These are phyloP conservation scores for Ammodytes dubius DNA, from an alignment of 2,113 vertebrate genomes.

Conservation along the genomic window DNA sequence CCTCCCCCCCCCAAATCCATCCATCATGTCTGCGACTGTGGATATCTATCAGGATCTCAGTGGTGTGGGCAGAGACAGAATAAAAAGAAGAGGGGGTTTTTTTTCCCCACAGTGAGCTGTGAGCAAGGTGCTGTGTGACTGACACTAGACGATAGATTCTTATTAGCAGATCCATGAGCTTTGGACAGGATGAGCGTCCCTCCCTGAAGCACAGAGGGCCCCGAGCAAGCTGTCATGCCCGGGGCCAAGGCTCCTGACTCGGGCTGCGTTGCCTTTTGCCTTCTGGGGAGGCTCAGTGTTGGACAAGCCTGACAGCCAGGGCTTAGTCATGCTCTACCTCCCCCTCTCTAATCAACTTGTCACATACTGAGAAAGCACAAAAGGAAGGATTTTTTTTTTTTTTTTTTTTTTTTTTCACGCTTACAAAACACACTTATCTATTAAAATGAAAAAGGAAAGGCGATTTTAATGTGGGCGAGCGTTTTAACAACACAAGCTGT, in stretches of 20 bases:
- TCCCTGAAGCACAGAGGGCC: constrained; percentile 36
- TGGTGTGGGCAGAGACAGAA: constrained; percentile 15
- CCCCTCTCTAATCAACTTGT: constrained; percentile 42
- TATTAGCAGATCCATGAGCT: constrained; percentile 40
- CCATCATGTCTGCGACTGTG: constrained; percentile 45
- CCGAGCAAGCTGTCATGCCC: constrained; percentile 56
- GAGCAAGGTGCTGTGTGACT: constrained; percentile 22
- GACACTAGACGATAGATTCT: constrained; percentile 35
- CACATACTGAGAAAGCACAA: constrained; percentile 20
- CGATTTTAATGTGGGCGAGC: neutral
- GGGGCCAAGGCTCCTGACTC: constrained; percentile 40
- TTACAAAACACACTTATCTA: constrained; percentile 15
- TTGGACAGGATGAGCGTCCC: constrained; percentile 33
- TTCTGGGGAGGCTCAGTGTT: constrained; percentile 37
- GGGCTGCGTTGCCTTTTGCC: constrained; percentile 21
- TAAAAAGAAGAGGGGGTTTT: neutral
- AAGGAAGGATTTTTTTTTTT: neutral
- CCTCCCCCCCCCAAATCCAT: constrained; percentile 30
- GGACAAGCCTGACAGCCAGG: constrained; percentile 45
- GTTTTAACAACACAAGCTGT: constrained; percentile 4
- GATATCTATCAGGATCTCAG: constrained; percentile 17
- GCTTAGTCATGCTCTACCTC: constrained; percentile 61
- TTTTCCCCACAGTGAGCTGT: constrained; percentile 17
- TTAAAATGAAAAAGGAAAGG: neutral
- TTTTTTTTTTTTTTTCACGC: neutral